Conservation (phyloP, 2,797 vertebrate genomes). For the Oophaga sylvatica region DNA sequence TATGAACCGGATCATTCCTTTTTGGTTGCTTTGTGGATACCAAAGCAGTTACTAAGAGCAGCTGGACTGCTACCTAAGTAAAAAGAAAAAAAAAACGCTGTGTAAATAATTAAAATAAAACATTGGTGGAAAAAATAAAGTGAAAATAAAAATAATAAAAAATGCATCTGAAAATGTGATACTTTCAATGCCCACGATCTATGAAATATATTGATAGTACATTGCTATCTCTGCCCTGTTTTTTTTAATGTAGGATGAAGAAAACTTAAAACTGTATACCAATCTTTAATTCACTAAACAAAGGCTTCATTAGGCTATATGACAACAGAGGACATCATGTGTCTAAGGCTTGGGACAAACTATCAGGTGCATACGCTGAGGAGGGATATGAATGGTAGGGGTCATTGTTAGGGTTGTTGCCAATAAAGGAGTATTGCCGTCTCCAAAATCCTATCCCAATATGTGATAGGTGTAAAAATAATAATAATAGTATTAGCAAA, state of each 20-base stretch:
- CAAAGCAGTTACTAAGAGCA: slow-evolving; percentile 46
- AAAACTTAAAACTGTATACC: neutral
- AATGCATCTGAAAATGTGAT: slow-evolving; percentile 17
- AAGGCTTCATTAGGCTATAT: neutral
- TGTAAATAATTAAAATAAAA: slow-evolving; percentile 28
- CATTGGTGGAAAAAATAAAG: slow-evolving; percentile 34
- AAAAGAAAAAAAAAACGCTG: slow-evolving; percentile 22
- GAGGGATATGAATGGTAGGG: too few species aligned
- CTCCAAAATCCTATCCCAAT: too few species aligned
- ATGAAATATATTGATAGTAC: slow-evolving; percentile 20
- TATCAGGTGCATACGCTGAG: too few species aligned
- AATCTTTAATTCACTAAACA: neutral
- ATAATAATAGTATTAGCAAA: too few species aligned
- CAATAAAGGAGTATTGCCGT: too few species aligned
- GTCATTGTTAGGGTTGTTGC: too few species aligned
- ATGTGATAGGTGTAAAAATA: too few species aligned
- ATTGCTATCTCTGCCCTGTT: neutral
- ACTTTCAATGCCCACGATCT: neutral
- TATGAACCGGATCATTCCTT: slow-evolving; percentile 20
- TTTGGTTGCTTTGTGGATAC: slow-evolving; percentile 34
- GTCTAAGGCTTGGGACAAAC: neutral
- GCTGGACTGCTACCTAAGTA: slow-evolving; percentile 52
- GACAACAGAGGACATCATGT: neutral
- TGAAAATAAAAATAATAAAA: slow-evolving; percentile 20
- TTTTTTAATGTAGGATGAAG: neutral